These are phyloP conservation scores for Tipula vernalis DNA, from an alignment of 2,888 invertebrate species.

Conservation along the genomic window DNA sequence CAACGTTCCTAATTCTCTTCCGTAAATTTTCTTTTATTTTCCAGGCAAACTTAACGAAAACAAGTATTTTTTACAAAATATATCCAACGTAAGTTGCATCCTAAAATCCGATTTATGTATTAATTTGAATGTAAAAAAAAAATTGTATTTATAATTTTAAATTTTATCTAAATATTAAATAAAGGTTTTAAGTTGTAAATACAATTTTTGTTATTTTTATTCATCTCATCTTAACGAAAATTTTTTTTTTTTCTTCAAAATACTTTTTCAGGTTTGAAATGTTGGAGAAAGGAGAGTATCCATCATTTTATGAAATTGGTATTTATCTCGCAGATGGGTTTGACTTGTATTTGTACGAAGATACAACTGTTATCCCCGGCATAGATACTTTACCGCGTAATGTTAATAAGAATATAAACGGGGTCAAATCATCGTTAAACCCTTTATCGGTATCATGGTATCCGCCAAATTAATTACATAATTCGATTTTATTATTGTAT, in stretches of 20 bases:
- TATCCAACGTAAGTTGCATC: conserved; percentile 6
- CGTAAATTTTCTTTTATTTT: background rate
- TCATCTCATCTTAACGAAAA: background rate
- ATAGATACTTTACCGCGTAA: background rate
- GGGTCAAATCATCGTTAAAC: background rate
- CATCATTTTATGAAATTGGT: conserved; percentile 22
- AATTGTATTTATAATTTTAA: conserved; percentile 6
- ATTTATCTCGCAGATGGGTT: conserved; percentile 20
- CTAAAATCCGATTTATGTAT: background rate
- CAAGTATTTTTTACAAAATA: background rate
- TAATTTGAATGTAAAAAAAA: background rate
- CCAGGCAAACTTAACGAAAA: background rate
- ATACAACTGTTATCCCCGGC: conserved; percentile 16
- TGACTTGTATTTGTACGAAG: conserved; percentile 22
- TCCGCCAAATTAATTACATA: background rate
- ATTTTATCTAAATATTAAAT: background rate
- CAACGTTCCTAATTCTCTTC: background rate
- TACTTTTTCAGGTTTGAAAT: conserved; percentile 21
- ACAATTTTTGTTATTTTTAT: background rate
- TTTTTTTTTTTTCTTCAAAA: background rate
- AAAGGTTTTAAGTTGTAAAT: background rate
- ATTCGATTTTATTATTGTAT: background rate
- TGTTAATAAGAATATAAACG: background rate
- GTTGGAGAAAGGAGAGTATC: conserved; percentile 26
- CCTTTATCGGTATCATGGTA: background rate